phyloP scores from a whole-genome alignment of 2,113 vertebrate species.

The Nothoprocta perdicaria region DNA sequence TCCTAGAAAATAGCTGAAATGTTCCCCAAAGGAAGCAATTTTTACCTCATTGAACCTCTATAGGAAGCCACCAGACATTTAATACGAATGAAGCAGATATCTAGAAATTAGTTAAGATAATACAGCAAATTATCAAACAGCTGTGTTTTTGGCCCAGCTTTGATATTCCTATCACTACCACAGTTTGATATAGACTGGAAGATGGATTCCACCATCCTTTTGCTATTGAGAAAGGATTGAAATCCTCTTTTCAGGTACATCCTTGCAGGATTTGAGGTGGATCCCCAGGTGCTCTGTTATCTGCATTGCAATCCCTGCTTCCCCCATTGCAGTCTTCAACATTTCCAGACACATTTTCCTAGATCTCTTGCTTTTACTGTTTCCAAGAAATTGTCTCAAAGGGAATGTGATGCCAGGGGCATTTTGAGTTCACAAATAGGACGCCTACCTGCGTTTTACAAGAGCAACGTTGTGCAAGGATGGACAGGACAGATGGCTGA shows the following conservation, averaged over 20 bases:
- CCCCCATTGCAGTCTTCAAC: neutral
- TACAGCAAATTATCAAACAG: neutral
- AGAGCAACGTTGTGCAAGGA: conserved; percentile 45
- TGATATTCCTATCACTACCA: neutral
- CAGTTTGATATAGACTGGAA: neutral
- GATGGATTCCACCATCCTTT: neutral
- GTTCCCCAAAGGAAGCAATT: neutral
- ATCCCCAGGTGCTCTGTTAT: neutral
- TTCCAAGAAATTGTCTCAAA: conserved; percentile 48
- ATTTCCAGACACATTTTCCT: neutral
- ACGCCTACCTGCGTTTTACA: neutral
- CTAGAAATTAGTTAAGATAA: neutral
- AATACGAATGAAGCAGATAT: neutral
- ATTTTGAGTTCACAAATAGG: neutral
- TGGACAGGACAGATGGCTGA: conserved; percentile 53
- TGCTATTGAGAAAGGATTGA: neutral
- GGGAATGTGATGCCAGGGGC: neutral
- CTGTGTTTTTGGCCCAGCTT: neutral
- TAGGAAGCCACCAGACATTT: neutral
- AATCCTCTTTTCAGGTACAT: neutral
- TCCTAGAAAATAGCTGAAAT: neutral
- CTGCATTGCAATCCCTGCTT: neutral
- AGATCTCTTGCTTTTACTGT: conserved; percentile 23
- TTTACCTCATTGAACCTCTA: neutral
- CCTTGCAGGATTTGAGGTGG: neutral